phyloP scores from a whole-genome alignment of 35 echinoderm and acorn worm genomes.

The Acanthaster planci region DNA sequence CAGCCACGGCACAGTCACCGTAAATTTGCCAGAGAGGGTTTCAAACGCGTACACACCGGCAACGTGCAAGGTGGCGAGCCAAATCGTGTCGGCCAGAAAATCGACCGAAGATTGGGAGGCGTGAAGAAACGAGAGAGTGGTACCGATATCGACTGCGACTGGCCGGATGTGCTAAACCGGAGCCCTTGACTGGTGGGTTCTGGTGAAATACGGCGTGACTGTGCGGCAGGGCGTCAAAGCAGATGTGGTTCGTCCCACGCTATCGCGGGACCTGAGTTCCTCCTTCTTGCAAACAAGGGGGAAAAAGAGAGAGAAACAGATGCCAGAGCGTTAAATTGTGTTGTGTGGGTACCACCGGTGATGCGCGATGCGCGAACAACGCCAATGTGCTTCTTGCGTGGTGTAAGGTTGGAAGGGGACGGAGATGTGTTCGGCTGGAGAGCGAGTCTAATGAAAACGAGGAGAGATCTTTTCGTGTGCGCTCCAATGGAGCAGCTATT shows the following conservation, averaged over 20 bases:
- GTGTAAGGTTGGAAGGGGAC: too few relatives aligned
- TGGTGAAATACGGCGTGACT: neutral
- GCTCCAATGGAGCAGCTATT: too few relatives aligned
- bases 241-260: conserved; percentile 9
- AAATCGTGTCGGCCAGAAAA: neutral
- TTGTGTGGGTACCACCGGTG: too few relatives aligned
- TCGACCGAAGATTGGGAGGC: conserved; percentile 3
- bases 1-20: neutral
- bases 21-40: too few relatives aligned
- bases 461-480: too few relatives aligned
- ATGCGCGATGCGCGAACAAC: too few relatives aligned
- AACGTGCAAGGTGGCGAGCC: neutral
- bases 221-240: neutral
- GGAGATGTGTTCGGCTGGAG: too few relatives aligned
- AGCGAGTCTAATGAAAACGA: too few relatives aligned
- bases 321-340: too few relatives aligned
- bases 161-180: neutral
- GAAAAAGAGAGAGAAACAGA: too few relatives aligned
- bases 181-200: neutral
- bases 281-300: too few relatives aligned
- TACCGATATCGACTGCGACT: neutral
- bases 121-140: neutral
- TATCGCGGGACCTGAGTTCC: neutral
- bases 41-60: neutral
- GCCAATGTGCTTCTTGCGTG: too few relatives aligned